Evolutionary conservation across 2,888 invertebrate species (phyloP), one percentile per base, ranked within the genome.

Genomic region (Cactoblastis cactorum): DNA sequence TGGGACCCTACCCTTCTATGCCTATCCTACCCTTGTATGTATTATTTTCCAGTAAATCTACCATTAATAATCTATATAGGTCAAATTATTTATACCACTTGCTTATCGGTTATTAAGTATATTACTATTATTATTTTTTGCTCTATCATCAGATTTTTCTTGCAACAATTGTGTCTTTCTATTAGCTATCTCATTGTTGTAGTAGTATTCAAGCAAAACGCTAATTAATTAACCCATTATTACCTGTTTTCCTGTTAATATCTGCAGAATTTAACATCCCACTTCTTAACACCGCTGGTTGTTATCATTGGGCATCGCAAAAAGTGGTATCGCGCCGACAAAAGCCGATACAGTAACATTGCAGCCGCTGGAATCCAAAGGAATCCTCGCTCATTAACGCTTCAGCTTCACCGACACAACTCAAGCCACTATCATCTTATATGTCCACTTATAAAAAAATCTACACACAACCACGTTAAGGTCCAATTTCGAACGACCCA

Each of bases 291-390:
- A 77, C 82, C 80, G 80, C 74, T 74, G 79, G 76, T 81, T 80
- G 80, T 83, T 85, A 89, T 89, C 88, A 83, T 69, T 81, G 77
- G 77, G 58, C 71, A 88, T 89, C 88, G 78, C 86, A 89, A 88
- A 88, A 88, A 88, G 76, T 72, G 67, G 71, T 70, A 71, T 76
- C 77, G 72, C 69, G 84, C 88, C 88, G 88, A 88, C 88, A 88
- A 89, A 88, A 83, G 87, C 79, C 74, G 79, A 79, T 80, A 77
- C 75, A 78, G 77, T 74, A 77, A 80, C 86, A 81, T 83, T 69
- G 77, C 82, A 76, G 72, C 62, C n/a, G 58, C 52, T 59, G 85
- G 87, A 86, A 84, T 88, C 80, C 77, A 73, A 74, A 71, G 75
- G 80, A 76, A 78, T 77, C 76, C 70, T 66, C 70, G 78, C 88